Base-by-base conservation (phyloP, 2,113 vertebrate species). In the Falcunculus frontatus region DNA sequence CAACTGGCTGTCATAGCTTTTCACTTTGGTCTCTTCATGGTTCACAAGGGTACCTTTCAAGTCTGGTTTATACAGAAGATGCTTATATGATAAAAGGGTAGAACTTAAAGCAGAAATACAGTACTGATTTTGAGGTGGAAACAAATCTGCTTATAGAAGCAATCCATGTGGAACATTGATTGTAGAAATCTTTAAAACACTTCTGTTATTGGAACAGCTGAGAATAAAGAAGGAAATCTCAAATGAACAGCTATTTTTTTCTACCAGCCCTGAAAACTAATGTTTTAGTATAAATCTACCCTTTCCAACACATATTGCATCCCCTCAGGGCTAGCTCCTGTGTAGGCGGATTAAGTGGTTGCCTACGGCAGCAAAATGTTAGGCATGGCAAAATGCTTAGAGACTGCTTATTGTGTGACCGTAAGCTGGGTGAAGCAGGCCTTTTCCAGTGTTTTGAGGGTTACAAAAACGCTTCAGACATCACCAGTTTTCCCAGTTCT, bases 31-130 rank as follows among this genome's bases (percentile, higher is more conserved):
- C 95, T 96, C 87, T 96, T 95, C 88, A 49, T 93, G 82, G 93
- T 92, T 96, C 89, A 97, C 98, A 98, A 98, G 96, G 92, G 62
- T 95, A 87, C 94, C 96, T 98, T 98, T 97, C 97, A 97, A 95
- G 91, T 85, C 87, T 80, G 62, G 53, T 78, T 92, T 94, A 78
- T 73, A 94, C 83, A 97, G 94, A 96, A 96, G 96, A 97, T 95
- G 94, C 88, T 91, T 96, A 94, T 96, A 81, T 75, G 89, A 96
- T 96, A 97, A 97, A 95, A 96, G 62, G 32, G 69, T 74, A 79
- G 53, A 89, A 90, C 57, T 55, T 86, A 86, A 87, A 87, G 77
- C 53, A 92, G 80, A 92, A 96, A 97, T 69, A 91, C 22, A 1
- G 88, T 68, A 42, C 84, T 87, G 89, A 96, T 87, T 96, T 78